Evolutionary conservation across 2,888 invertebrate genomes (phyloP), one percentile per base, ranked within the genome.

Genomic region (Macropis europaea): DNA sequence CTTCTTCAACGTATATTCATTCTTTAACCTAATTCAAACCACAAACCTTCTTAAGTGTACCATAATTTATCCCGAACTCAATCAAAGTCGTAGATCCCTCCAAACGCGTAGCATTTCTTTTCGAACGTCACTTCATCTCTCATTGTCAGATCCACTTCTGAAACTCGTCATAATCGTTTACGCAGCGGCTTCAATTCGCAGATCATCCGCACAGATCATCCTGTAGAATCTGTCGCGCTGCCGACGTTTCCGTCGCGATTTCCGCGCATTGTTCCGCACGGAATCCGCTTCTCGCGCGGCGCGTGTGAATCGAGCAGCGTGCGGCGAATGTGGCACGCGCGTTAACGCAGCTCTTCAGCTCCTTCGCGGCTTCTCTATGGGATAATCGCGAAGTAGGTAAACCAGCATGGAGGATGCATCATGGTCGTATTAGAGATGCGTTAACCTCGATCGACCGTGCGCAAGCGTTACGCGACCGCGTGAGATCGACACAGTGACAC

Each of bases 301-400:
- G 62, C 76, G 77, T 77, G 73, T 59, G 76, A 79, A 82, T 77
- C 70, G 78, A 71, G 59, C 77, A 66, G 80, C 73, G 76, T 74
- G 77, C 76, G 63, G 69, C 63, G 82, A 82, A 87, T 87, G 86
- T 88, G 76, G 87, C 82, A 87, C 87, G 79, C 52, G 83, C 68
- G 28, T 84, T 85, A 86, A 86, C 82, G 62, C n/a, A n/a, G n/a
- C 75, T 75, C 82, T 76, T 77, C 82, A 74, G 74, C 43, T 36
- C 42, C 17, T 22, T 26, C 53, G 48, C 42, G 43, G 56, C 50
- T 43, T 61, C 70, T 71, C 70, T 81, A 82, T 86, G 85, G 84
- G 84, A 87, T 88, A 77, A 87, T 86, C 84, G 77, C 63, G 73
- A 88, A 88, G 87, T 87, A 87, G 88, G 87, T 84, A 86, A 87